Conservation (phyloP, 2,888 invertebrate species). For the Amaurobius ferox region DNA sequence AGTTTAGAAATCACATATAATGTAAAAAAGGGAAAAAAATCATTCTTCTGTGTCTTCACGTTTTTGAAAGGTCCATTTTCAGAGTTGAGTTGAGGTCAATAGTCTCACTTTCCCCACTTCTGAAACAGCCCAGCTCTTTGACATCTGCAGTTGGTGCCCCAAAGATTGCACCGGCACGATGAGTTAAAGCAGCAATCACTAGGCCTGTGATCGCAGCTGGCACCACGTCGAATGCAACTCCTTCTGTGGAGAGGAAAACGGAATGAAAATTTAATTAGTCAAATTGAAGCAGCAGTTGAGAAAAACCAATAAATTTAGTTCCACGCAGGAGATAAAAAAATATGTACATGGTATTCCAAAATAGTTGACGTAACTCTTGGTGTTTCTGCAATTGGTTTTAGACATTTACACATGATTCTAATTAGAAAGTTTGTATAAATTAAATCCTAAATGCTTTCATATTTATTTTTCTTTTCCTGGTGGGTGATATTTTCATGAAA, state of each 20-base stretch:
- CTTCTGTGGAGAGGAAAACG: slow-evolving; percentile 65
- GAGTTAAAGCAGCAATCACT: slow-evolving; percentile 91
- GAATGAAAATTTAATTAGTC: too few species aligned
- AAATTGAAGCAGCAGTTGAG: too few species aligned
- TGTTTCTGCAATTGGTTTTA: too few species aligned
- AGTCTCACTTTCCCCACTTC: slow-evolving; percentile 61
- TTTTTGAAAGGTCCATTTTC: background rate
- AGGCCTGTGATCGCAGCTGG: slow-evolving; percentile 89
- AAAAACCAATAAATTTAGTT: too few species aligned
- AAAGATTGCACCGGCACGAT: slow-evolving; percentile 90
- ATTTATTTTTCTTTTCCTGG: too few species aligned
- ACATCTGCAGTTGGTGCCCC: slow-evolving; percentile 92
- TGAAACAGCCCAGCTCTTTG: slow-evolving; percentile 92
- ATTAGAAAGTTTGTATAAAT: too few species aligned
- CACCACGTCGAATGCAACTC: slow-evolving; percentile 86
- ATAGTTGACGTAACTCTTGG: too few species aligned
- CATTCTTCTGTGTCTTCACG: background rate
- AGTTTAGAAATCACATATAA: background rate
- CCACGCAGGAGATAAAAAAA: too few species aligned
- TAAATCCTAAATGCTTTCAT: too few species aligned
- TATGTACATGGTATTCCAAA: too few species aligned
- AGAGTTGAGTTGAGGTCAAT: background rate
- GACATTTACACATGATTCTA: too few species aligned
- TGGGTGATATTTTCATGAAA: too few species aligned
- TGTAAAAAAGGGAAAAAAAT: background rate